Evolutionary conservation across 2,888 invertebrate genomes (phyloP).

Genomic region (Mythimna loreyi): DNA sequence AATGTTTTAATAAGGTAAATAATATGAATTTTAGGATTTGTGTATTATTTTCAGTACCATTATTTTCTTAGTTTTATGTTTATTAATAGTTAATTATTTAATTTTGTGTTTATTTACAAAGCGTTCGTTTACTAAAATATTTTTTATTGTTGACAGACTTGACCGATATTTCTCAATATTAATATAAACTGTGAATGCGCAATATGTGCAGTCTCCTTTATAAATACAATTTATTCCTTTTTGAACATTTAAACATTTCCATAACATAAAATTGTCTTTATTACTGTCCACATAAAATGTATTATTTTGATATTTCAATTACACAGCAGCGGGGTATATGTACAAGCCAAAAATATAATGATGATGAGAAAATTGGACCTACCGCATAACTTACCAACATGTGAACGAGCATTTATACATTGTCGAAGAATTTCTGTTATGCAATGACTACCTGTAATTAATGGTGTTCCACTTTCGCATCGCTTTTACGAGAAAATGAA

Average conservation of each 20-base stretch:
- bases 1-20: too few relatives aligned
- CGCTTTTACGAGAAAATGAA: conserved; percentile 24
- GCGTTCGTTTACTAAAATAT: too few relatives aligned
- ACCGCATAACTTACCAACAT: background rate
- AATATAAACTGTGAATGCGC: too few relatives aligned
- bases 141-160: too few relatives aligned
- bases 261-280: conserved; percentile 7
- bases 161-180: too few relatives aligned
- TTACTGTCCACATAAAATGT: background rate
- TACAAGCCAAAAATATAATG: conserved; percentile 31
- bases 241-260: conserved; percentile 12
- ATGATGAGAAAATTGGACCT: conserved; percentile 25
- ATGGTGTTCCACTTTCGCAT: conserved; percentile 48
- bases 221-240: background rate
- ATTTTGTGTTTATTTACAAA: too few relatives aligned
- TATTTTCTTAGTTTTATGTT: too few relatives aligned
- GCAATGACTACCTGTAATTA: conserved; percentile 23
- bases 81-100: too few relatives aligned
- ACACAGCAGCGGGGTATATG: background rate
- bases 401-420: conserved; percentile 3
- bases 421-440: conserved; percentile 23
- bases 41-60: too few relatives aligned
- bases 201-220: background rate
- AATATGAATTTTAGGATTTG: too few relatives aligned
- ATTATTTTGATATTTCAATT: conserved; percentile 20